A percentile compares a stretch with the other conserved stretches of the same genome.
These are phyloP conservation scores for Drosophila tripunctata DNA, from an alignment of 2,888 invertebrate genomes.

Conservation along the genomic window DNA sequence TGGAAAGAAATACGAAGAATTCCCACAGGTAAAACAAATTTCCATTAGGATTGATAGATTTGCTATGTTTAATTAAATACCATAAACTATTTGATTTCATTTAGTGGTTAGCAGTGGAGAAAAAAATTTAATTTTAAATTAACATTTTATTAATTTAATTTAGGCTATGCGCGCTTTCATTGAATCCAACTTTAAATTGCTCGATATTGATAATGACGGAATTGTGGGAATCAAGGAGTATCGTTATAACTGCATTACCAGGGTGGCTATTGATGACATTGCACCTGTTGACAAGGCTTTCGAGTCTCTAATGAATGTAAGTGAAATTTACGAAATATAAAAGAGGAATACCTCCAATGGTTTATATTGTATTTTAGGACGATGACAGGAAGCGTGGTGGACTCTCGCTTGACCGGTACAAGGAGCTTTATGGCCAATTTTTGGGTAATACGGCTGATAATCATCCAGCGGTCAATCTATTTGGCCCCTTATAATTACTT, in stretches of 20 bases:
- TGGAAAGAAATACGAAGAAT: conserved; percentile 90
- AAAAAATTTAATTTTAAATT: too few species aligned
- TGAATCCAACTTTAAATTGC: conserved; percentile 92
- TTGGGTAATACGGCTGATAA: conserved; percentile 90
- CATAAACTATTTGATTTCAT: too few species aligned
- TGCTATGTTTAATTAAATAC: too few species aligned
- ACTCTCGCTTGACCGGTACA: conserved; percentile 90
- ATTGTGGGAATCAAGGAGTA: conserved; percentile 92
- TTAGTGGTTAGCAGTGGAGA: too few species aligned
- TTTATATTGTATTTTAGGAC: conserved; percentile 85
- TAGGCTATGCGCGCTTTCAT: conserved; percentile 93
- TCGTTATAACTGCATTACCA: conserved; percentile 92
- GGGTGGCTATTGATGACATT: conserved; percentile 91
- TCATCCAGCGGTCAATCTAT: conserved; percentile 90
- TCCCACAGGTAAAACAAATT: conserved; percentile 86
- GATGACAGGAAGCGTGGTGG: conserved; percentile 92
- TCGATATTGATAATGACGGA: conserved; percentile 92
- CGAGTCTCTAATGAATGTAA: conserved; percentile 90
- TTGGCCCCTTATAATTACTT: conserved; percentile 88
- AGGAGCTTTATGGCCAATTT: conserved; percentile 93
- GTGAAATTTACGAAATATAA: not conserved
- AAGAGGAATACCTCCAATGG: not conserved
- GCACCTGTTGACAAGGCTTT: conserved; percentile 91
- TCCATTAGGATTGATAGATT: too few species aligned
- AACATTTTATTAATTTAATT: too few species aligned